Conservation (phyloP, 2,888 invertebrate species). For the Euproctis similis region DNA sequence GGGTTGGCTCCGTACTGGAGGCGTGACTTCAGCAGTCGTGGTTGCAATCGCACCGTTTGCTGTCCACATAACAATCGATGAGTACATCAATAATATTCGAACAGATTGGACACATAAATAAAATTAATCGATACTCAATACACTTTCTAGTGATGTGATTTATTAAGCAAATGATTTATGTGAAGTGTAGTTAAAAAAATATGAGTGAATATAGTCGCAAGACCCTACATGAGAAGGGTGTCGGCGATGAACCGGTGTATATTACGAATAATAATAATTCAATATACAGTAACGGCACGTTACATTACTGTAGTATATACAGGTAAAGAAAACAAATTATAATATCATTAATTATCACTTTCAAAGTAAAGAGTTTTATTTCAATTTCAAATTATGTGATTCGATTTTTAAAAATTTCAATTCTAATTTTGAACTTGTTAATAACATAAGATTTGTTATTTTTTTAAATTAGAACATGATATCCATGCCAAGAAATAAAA, state of each 20-base stretch:
- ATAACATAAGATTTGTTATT: too few relatives aligned
- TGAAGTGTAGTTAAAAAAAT: conserved; percentile 27
- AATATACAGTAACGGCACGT: conserved; percentile 74
- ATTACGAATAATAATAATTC: conserved; percentile 63
- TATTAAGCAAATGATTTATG: conserved; percentile 21
- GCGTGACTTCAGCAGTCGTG: conserved; percentile 49
- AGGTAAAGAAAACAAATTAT: conserved; percentile 55
- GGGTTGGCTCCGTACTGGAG: conserved; percentile 41
- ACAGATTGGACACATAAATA: conserved; percentile 34
- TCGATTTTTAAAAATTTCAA: too few relatives aligned
- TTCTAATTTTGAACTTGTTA: too few relatives aligned
- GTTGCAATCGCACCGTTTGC: conserved; percentile 63
- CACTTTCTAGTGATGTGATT: conserved; percentile 24
- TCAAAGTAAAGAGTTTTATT: too few relatives aligned
- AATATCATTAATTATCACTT: too few relatives aligned
- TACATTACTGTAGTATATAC: conserved; percentile 76
- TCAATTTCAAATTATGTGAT: too few relatives aligned
- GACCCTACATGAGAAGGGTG: conserved; percentile 50
- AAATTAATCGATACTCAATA: conserved; percentile 6
- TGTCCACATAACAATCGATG: conserved; percentile 62
- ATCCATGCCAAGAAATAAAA: too few relatives aligned
- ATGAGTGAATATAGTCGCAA: conserved; percentile 64
- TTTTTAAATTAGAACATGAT: too few relatives aligned
- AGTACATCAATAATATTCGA: conserved; percentile 51
- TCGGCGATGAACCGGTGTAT: conserved; percentile 50